These are phyloP conservation scores for Drosophila bifasciata DNA, from an alignment of 1,140 invertebrate genomes.

Conservation along the genomic window DNA sequence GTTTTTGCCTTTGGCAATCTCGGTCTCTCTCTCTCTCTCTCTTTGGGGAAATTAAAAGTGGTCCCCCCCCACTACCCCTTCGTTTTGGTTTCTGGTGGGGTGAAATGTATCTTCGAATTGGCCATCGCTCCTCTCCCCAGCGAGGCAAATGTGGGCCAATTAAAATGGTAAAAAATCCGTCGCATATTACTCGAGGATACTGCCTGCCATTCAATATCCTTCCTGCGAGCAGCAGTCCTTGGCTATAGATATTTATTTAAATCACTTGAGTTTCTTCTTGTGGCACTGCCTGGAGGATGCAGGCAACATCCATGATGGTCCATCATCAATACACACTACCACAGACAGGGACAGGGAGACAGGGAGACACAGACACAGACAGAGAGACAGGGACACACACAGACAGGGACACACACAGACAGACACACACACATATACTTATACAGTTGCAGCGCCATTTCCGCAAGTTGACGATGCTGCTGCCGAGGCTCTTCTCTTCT, in stretches of 20 bases:
- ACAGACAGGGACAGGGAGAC: not conserved
- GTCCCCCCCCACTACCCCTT: no score
- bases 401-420: constrained; percentile 3
- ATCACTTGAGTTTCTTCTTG: constrained; percentile 14
- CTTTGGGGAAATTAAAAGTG: constrained; percentile 21
- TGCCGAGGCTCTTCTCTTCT: no score
- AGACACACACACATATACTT: constrained; percentile 11
- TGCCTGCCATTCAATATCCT: not conserved
- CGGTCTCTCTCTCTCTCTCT: constrained; percentile 19
- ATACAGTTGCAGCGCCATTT: constrained; percentile 37
- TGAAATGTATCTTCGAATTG: no score
- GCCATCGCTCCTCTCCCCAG: no score
- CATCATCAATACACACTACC: constrained; percentile 24
- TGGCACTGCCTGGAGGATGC: no score
- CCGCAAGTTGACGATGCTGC: constrained; percentile 48
- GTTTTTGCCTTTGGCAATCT: constrained; percentile 26
- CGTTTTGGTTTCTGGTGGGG: no score
- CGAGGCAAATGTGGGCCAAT: constrained; percentile 54
- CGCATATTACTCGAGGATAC: no score
- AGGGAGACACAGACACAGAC: constrained; percentile 3
- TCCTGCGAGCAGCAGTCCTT: not conserved
- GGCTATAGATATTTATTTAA: constrained; percentile 7
- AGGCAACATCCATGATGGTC: not conserved
- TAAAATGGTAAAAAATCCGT: constrained; percentile 42
- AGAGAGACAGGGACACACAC: no score